These are phyloP conservation scores for Anguilla obscura DNA, from an alignment of 2,797 vertebrate genomes.

Conservation along the genomic window DNA sequence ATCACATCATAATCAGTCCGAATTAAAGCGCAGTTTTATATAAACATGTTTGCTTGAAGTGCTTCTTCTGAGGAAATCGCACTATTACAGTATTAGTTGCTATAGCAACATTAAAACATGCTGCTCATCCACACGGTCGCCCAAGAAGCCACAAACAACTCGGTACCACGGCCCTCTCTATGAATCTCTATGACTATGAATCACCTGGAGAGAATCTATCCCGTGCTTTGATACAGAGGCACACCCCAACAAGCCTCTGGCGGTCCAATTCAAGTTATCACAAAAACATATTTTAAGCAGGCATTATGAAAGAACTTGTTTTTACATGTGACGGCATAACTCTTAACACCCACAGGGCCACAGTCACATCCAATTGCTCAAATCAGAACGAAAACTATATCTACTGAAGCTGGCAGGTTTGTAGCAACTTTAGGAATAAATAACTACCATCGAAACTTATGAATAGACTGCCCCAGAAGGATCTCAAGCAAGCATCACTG, in stretches of 20 bases:
- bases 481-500: not conserved
- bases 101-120: too few relatives aligned
- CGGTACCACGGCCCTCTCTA: too few relatives aligned
- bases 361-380: not conserved
- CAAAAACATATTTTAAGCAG: not conserved
- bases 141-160: too few relatives aligned
- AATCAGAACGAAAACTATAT: not conserved
- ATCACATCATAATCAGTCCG: too few relatives aligned
- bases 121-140: too few relatives aligned
- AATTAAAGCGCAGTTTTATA: too few relatives aligned
- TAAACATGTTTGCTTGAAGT: too few relatives aligned
- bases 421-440: not conserved
- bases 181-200: not conserved
- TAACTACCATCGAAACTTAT: not conserved
- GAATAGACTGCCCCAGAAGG: not conserved
- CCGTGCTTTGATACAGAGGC: not conserved
- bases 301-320: not conserved
- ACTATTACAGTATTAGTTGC: too few relatives aligned
- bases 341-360: not conserved
- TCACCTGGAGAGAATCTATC: not conserved
- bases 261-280: not conserved
- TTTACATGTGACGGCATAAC: not conserved
- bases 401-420: not conserved
- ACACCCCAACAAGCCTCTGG: not conserved
- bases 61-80: too few relatives aligned